phyloP scores from a whole-genome alignment of 2,888 invertebrate genomes.

The Andrena trimmerana region DNA sequence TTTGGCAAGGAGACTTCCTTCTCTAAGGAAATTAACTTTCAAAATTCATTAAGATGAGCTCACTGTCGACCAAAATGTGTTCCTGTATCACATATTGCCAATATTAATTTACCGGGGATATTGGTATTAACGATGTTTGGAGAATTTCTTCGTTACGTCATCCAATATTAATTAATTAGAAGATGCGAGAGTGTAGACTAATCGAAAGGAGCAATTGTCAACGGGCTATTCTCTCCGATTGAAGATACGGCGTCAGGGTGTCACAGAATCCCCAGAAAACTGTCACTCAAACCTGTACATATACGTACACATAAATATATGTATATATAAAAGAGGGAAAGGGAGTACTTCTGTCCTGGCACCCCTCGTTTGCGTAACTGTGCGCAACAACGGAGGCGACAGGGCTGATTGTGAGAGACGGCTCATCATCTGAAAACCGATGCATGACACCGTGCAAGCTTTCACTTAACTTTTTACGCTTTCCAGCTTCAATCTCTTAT shows the following conservation, averaged over 20 bases:
- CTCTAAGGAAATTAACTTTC: too few relatives aligned
- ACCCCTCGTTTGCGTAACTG: constrained; percentile 43
- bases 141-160: not conserved
- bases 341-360: constrained; percentile 26
- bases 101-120: too few relatives aligned
- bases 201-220: constrained; percentile 74
- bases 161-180: not conserved
- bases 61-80: too few relatives aligned
- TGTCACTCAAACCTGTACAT: constrained; percentile 82
- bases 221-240: constrained; percentile 74
- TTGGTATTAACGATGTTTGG: not conserved
- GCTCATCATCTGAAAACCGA: constrained; percentile 13
- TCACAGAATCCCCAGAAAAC: constrained; percentile 80
- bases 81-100: too few relatives aligned
- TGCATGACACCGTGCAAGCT: not conserved
- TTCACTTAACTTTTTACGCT: too few relatives aligned
- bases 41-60: too few relatives aligned
- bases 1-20: too few relatives aligned
- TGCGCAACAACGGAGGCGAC: constrained; percentile 46
- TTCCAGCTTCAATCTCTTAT: too few relatives aligned
- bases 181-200: not conserved
- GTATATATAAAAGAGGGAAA: constrained; percentile 62
- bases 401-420: constrained; percentile 1
- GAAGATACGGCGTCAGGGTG: constrained; percentile 76
- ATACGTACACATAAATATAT: constrained; percentile 45